Conservation (phyloP, 2,888 invertebrate genomes). For the Campopleginae sp. region DNA sequence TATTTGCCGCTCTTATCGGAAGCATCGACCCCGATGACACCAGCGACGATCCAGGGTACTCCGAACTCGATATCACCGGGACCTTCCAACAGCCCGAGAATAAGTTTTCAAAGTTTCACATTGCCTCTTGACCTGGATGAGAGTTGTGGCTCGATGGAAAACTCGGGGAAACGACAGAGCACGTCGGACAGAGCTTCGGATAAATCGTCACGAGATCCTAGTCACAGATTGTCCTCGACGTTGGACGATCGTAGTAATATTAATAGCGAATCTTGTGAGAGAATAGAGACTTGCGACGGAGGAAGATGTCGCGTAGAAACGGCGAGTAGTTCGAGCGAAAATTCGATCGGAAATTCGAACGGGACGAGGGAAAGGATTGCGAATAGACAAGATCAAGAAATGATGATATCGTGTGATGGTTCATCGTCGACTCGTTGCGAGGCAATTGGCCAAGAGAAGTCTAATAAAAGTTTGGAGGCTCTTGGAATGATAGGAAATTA, state of each 20-base stretch:
- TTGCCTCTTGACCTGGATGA: slow-evolving; percentile 81
- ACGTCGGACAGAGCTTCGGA: slow-evolving; percentile 74
- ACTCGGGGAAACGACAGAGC: slow-evolving; percentile 68
- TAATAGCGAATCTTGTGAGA: slow-evolving; percentile 74
- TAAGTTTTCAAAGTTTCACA: slow-evolving; percentile 82
- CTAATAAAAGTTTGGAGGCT: not conserved
- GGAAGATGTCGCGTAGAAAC: slow-evolving; percentile 30
- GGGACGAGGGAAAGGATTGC: slow-evolving; percentile 63
- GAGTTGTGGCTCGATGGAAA: slow-evolving; percentile 71
- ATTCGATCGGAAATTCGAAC: slow-evolving; percentile 66
- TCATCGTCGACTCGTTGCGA: slow-evolving; percentile 49
- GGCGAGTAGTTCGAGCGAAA: slow-evolving; percentile 52
- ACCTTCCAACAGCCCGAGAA: slow-evolving; percentile 81
- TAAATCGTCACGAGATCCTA: slow-evolving; percentile 78
- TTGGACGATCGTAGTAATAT: slow-evolving; percentile 73
- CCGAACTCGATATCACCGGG: slow-evolving; percentile 79
- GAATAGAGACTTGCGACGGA: slow-evolving; percentile 74
- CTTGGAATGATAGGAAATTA: not conserved
- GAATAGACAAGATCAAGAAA: slow-evolving; percentile 69
- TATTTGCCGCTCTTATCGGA: slow-evolving; percentile 82
- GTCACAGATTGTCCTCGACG: slow-evolving; percentile 79
- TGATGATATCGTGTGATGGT: slow-evolving; percentile 61
- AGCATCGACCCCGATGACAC: slow-evolving; percentile 81
- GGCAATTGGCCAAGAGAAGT: not conserved
- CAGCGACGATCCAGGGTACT: slow-evolving; percentile 79